phyloP scores from a whole-genome alignment of 2,113 vertebrate species.

The Lipotes vexillifer region DNA sequence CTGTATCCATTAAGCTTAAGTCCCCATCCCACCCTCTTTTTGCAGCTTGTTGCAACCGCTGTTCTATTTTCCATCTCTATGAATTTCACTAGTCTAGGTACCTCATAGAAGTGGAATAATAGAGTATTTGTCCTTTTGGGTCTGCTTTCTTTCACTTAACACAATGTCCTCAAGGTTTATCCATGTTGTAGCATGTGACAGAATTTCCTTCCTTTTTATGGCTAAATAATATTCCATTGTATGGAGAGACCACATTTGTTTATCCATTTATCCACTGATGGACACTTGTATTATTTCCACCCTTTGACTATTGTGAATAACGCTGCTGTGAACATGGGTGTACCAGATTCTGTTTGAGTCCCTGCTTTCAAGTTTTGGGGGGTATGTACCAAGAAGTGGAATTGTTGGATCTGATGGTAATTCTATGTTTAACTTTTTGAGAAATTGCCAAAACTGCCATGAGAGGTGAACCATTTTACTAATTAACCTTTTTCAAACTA shows the following conservation, averaged over 20 bases:
- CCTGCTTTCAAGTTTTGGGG: neutral
- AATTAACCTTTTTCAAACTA: neutral
- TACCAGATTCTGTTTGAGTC: neutral
- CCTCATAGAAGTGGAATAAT: neutral
- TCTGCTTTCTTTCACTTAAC: neutral
- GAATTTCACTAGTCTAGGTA: neutral
- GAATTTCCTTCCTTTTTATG: neutral
- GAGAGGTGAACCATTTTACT: neutral
- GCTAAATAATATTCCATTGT: neutral
- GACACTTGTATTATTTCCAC: neutral
- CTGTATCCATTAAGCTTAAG: rapidly evolving
- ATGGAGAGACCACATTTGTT: neutral
- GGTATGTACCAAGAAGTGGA: neutral
- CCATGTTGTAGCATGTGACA: neutral
- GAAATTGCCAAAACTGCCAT: neutral
- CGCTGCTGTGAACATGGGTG: neutral
- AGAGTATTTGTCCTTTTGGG: neutral
- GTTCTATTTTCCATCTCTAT: neutral
- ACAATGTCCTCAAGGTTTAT: neutral
- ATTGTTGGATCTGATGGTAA: neutral
- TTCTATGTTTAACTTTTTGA: neutral
- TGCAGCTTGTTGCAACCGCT: rapidly evolving
- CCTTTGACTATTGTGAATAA: neutral
- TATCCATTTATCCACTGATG: neutral
- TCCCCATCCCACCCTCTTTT: neutral